Base-by-base conservation (phyloP, 2,113 vertebrate genomes). In the Ceyx margarethae region DNA sequence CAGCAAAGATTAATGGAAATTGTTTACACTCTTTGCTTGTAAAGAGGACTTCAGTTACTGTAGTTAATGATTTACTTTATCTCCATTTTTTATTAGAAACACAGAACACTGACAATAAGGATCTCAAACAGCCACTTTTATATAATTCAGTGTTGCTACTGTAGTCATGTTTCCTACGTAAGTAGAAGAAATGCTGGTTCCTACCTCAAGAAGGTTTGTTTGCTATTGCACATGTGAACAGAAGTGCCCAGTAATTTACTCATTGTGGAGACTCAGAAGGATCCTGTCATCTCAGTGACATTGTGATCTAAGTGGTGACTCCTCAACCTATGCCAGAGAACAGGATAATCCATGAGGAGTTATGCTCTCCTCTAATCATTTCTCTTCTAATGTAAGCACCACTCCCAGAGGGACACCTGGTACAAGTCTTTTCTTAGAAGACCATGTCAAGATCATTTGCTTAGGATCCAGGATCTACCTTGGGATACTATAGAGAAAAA, bases 41-140 rank as follows among this genome's bases (percentile, higher is more conserved):
- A 91, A 51, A 89, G 18, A 81, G n/a, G 35, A 45, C 66, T 78
- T 65, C n/a, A 56, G 61, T 60, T 81, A 51, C 43, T 22, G 3
- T 1, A 79, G 68, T 82, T 94, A 95, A 95, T 95, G 2, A 96
- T 96, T 94, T 69, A 96, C 81, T 93, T 79, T 76, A 54, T 42
- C 43, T 75, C 31, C 35, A 66, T 7, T 62, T 90, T 83, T 74
- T 50, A 85, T 53, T 62, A 84, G 46, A 86, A 66, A 54, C 57
- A 45, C 2, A 2, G 26, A 80, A 60, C 42, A 35, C 0, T 67
- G 33, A 54, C 35, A 81, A 45, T 5, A 81, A 56, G 18, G 51
- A 72, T 20, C 45, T 62, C 31, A 72, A 86, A 53, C 61, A 81
- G 43, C n/a, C 66, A 62, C n/a, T 83, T 80, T 19, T 42, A 13